phyloP scores from a whole-genome alignment of 2,888 invertebrate species.

The Dione juno region DNA sequence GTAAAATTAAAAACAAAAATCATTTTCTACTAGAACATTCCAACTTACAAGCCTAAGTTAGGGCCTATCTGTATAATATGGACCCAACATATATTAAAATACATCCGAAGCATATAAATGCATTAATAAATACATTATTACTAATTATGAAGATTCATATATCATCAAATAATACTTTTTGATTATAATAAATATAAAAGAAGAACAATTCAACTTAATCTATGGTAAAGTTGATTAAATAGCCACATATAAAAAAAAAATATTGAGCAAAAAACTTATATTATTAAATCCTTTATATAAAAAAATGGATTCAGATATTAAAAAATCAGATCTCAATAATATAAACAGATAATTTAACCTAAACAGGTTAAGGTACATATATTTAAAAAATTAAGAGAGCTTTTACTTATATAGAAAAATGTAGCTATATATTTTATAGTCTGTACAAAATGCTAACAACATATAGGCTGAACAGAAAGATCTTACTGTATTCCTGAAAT shows the following conservation, averaged over 20 bases:
- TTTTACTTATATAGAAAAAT: neutral
- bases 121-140: conserved; percentile 39
- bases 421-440: neutral
- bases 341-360: neutral
- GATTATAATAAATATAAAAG: conserved; percentile 13
- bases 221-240: neutral
- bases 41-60: conserved; percentile 33
- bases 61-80: conserved; percentile 34
- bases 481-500: too few relatives aligned
- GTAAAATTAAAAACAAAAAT: too few relatives aligned
- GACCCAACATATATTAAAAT: conserved; percentile 37
- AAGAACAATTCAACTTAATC: conserved; percentile 12
- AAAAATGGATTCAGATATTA: conserved; percentile 15
- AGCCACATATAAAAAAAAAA: neutral
- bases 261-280: conserved; percentile 11
- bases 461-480: too few relatives aligned
- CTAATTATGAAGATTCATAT: conserved; percentile 23
- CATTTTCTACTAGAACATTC: conserved; percentile 33
- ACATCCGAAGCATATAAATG: conserved; percentile 41
- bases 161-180: conserved; percentile 29
- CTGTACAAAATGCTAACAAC: too few relatives aligned
- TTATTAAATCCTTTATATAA: neutral
- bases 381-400: neutral
- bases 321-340: conserved; percentile 10
- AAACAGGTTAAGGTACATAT: neutral